Evolutionary conservation across 2,797 vertebrate species (phyloP).

Genomic region (Apogon talboti): DNA sequence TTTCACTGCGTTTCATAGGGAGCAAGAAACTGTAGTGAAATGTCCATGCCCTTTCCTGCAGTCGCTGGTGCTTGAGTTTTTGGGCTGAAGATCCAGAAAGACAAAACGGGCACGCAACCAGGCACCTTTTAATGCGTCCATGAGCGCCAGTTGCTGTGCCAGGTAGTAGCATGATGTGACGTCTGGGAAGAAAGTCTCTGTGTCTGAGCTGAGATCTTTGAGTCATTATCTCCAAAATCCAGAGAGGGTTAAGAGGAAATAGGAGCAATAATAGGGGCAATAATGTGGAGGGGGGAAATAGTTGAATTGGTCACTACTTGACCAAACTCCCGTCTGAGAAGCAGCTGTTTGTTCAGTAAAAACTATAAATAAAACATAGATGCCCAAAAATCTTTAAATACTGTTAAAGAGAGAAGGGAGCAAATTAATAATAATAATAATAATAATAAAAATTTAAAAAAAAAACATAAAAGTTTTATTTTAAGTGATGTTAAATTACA

Average conservation of each 20-base stretch:
- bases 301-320: slow-evolving; percentile 49
- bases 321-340: slow-evolving; percentile 66
- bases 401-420: slow-evolving; percentile 67
- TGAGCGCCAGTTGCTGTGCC: slow-evolving; percentile 45
- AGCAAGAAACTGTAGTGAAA: slow-evolving; percentile 42
- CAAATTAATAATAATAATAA: slow-evolving; percentile 42
- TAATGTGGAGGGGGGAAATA: not conserved
- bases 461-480: slow-evolving; percentile 64
- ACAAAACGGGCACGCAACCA: slow-evolving; percentile 13
- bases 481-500: slow-evolving; percentile 84
- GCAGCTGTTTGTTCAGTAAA: slow-evolving; percentile 79
- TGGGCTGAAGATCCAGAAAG: slow-evolving; percentile 57
- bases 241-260: slow-evolving; percentile 22
- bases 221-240: slow-evolving; percentile 53
- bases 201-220: slow-evolving; percentile 42
- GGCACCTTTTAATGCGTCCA: slow-evolving; percentile 43
- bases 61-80: slow-evolving; percentile 65
- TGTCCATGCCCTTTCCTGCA: slow-evolving; percentile 70
- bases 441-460: slow-evolving; percentile 55
- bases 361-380: slow-evolving; percentile 87
- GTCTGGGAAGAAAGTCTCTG: slow-evolving; percentile 36
- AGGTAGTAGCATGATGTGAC: slow-evolving; percentile 67
- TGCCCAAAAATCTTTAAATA: slow-evolving; percentile 81
- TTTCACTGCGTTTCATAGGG: slow-evolving; percentile 54
- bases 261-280: slow-evolving; percentile 6